These are phyloP conservation scores for Sitobion miscanthi DNA, from an alignment of 1,140 invertebrate genomes.

Conservation along the genomic window DNA sequence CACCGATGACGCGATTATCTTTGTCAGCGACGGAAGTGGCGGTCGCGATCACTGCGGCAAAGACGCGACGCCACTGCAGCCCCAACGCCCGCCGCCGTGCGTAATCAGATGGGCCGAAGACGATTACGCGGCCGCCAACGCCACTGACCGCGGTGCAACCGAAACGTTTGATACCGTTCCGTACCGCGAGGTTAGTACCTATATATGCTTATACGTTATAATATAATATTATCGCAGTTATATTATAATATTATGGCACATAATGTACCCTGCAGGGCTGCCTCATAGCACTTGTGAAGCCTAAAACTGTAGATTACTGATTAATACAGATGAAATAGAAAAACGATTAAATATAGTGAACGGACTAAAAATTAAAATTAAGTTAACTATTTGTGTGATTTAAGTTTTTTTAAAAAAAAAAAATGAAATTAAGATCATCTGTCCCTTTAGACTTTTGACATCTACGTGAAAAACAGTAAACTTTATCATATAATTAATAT, in stretches of 20 bases:
- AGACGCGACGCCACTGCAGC: not conserved
- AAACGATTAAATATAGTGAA: too few relatives aligned
- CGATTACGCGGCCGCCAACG: not conserved
- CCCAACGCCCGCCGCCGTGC: not conserved
- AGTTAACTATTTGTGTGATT: too few relatives aligned
- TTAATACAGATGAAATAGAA: too few relatives aligned
- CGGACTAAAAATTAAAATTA: too few relatives aligned
- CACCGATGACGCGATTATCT: not conserved
- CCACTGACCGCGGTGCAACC: not conserved
- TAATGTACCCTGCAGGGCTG: too few relatives aligned
- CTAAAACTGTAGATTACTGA: too few relatives aligned
- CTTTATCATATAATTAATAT: not conserved
- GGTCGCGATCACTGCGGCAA: not conserved
- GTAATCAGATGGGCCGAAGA: not conserved
- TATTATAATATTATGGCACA: too few relatives aligned
- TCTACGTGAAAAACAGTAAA: not conserved
- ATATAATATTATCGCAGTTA: too few relatives aligned
- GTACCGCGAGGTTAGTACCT: constrained; percentile 23
- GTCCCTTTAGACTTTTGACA: not conserved
- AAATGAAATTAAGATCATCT: not conserved
- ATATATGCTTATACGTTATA: not conserved
- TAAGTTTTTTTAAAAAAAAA: too few relatives aligned
- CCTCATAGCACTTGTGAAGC: too few relatives aligned
- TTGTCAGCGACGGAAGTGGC: not conserved
- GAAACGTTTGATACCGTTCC: not conserved